These are phyloP conservation scores for Poecile atricapillus DNA, from an alignment of 2,113 vertebrate genomes.

Conservation along the genomic window DNA sequence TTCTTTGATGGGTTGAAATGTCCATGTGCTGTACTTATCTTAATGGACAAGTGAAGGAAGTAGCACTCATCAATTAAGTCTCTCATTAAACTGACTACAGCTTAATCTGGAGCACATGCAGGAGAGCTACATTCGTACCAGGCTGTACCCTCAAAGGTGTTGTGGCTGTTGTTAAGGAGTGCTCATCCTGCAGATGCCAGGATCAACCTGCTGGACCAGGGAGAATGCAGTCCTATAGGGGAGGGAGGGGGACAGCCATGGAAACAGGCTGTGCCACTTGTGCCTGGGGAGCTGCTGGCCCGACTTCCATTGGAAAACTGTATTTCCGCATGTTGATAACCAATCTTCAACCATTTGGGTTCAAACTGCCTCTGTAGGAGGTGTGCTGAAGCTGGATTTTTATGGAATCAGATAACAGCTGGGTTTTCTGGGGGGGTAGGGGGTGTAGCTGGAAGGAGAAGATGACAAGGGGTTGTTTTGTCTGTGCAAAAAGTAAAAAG, in stretches of 20 bases:
- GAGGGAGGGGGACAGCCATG: background rate
- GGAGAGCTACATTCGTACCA: background rate
- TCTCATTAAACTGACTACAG: slow-evolving; percentile 64
- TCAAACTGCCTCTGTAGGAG: background rate
- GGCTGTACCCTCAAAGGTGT: slow-evolving; percentile 24
- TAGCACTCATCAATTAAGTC: slow-evolving; percentile 69
- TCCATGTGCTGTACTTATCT: slow-evolving; percentile 68
- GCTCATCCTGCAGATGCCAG: background rate
- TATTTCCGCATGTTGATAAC: background rate
- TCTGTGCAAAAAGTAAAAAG: slow-evolving; percentile 1
- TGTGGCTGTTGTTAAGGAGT: background rate
- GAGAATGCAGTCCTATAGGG: fast-evolving
- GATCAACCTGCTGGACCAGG: background rate
- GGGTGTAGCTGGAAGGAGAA: background rate
- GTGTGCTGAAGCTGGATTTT: background rate
- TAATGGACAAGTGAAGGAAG: slow-evolving; percentile 69
- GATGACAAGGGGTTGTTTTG: background rate
- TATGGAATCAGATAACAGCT: background rate
- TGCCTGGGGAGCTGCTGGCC: background rate
- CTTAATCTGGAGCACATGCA: slow-evolving; percentile 20
- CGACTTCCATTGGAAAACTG: background rate
- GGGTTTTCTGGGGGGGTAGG: background rate
- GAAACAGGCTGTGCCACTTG: background rate
- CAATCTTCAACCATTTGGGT: background rate
- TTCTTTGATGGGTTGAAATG: slow-evolving; percentile 68